These are phyloP conservation scores for Netta rufina DNA, from an alignment of 2,797 vertebrate species.

Conservation along the genomic window DNA sequence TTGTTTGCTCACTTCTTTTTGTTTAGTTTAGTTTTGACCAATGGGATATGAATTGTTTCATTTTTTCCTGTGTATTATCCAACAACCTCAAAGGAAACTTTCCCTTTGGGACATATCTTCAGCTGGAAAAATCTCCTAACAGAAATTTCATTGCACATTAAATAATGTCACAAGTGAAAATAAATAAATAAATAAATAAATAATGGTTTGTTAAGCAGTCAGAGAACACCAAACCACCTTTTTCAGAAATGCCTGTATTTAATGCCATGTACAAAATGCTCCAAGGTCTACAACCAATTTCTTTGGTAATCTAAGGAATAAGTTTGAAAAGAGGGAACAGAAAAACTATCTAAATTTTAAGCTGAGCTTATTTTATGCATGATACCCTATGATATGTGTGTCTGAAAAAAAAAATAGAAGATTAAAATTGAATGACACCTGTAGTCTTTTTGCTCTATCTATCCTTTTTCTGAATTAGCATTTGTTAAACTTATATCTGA, in stretches of 20 bases:
- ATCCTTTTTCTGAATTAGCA: background rate
- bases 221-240: background rate
- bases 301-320: background rate
- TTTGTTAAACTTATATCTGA: background rate
- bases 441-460: background rate
- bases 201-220: too few species aligned
- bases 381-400: fast-evolving
- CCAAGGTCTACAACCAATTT: background rate
- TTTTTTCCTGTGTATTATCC: background rate
- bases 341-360: background rate
- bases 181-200: too few species aligned
- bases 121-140: background rate
- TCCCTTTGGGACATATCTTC: background rate
- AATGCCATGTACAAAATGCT: background rate
- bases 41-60: background rate
- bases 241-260: background rate
- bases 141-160: background rate
- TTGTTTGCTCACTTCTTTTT: background rate
- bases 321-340: background rate
- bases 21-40: background rate
- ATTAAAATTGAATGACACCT: background rate
- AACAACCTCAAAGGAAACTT: background rate
- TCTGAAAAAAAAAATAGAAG: background rate
- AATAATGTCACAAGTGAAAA: background rate
- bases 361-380: background rate